Evolutionary conservation across 2,797 vertebrate genomes (phyloP).

Genomic region (Valencia hispanica): DNA sequence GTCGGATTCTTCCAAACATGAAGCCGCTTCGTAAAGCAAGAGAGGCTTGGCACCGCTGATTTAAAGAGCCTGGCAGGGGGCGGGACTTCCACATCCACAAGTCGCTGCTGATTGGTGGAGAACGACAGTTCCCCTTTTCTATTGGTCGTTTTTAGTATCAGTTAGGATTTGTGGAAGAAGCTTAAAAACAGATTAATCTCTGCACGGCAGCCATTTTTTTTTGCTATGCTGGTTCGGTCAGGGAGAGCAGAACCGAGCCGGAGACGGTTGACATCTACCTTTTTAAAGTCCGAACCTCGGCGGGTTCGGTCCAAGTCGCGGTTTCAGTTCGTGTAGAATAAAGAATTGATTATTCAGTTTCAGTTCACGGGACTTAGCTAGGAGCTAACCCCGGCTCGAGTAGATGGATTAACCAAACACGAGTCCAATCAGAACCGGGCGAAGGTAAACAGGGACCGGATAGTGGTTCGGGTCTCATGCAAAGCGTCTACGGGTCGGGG

Average conservation of each 20-base stretch:
- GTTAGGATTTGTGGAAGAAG: not conserved
- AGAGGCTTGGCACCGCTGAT: not conserved
- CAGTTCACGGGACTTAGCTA: not conserved
- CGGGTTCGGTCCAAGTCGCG: not conserved
- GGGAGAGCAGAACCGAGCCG: not conserved
- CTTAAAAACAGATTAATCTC: conserved; percentile 13
- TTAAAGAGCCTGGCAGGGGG: not conserved
- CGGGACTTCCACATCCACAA: not conserved
- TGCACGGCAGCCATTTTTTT: conserved; percentile 8
- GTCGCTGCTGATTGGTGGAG: not conserved
- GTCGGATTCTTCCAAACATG: not conserved
- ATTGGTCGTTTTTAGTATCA: not conserved
- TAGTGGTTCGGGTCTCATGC: not conserved
- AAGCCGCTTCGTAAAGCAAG: not conserved
- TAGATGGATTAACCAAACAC: not conserved
- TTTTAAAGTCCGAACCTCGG: not conserved
- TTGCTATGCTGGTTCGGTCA: not conserved
- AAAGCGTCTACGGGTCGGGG: not conserved
- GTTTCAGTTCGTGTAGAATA: not conserved
- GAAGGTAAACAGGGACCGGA: not conserved
- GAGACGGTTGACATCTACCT: not conserved
- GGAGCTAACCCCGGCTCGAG: not conserved
- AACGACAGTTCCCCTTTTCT: not conserved
- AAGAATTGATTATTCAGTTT: not conserved
- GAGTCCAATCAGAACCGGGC: not conserved